Evolutionary conservation across 2,888 invertebrate species (phyloP).

Genomic region (Pachymerium ferrugineum): DNA sequence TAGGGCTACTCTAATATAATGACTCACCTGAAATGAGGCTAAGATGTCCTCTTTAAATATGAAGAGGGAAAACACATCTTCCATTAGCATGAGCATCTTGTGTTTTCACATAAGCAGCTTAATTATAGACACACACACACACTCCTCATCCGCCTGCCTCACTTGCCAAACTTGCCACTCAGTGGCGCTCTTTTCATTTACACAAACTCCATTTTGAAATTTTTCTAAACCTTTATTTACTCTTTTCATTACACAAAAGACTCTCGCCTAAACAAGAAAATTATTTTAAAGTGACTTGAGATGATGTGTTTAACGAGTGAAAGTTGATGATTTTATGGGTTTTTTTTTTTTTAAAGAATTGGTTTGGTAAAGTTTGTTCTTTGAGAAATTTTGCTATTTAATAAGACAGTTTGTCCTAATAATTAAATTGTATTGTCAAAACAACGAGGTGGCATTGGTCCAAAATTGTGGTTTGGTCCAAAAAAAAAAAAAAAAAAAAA

Average conservation of each 20-base stretch:
- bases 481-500: too few species aligned
- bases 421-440: too few species aligned
- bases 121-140: slow-evolving; percentile 8
- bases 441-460: too few species aligned
- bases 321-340: not conserved
- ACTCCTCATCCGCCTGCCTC: not conserved
- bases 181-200: not conserved
- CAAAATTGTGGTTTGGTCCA: too few species aligned
- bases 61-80: slow-evolving; percentile 8
- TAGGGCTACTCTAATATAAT: not conserved
- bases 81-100: slow-evolving; percentile 9
- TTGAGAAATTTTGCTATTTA: too few species aligned
- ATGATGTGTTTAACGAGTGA: not conserved
- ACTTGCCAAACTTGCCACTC: slow-evolving; percentile 6
- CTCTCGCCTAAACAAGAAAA: not conserved
- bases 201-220: not conserved
- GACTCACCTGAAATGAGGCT: slow-evolving; percentile 9
- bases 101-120: slow-evolving; percentile 13
- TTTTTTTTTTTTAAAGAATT: too few species aligned
- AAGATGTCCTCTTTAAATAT: slow-evolving; percentile 13
- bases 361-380: too few species aligned
- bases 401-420: too few species aligned
- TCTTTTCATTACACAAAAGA: not conserved
- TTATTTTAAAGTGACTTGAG: not conserved
- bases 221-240: slow-evolving; percentile 1